These are phyloP conservation scores for Drosophila mettleri DNA, from an alignment of 2,888 invertebrate genomes.

Conservation along the genomic window DNA sequence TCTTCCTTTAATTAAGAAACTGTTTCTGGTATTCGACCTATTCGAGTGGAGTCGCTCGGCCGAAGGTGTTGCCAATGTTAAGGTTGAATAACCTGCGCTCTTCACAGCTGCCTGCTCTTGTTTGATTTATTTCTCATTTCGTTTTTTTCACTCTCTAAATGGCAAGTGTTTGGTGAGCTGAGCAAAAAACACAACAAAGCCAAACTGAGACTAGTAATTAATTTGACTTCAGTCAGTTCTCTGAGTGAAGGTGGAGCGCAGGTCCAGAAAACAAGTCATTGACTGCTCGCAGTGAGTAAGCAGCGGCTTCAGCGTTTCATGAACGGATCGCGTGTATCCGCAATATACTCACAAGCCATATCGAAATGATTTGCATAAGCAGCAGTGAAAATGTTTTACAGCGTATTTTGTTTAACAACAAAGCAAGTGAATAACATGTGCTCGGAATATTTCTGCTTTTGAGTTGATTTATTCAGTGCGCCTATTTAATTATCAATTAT, in stretches of 20 bases:
- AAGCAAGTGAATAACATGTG: background rate
- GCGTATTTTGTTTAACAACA: constrained; percentile 18
- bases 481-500: constrained; percentile 4
- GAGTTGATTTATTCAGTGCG: constrained; percentile 4
- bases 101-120: constrained; percentile 16
- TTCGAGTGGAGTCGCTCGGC: constrained; percentile 24
- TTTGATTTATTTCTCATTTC: constrained; percentile 36
- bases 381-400: constrained; percentile 6
- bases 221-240: constrained; percentile 40
- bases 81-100: constrained; percentile 64
- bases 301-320: constrained; percentile 23
- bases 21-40: constrained; percentile 15
- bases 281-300: constrained; percentile 51
- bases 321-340: constrained; percentile 15
- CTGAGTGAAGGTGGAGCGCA: constrained; percentile 40
- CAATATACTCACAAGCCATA: constrained; percentile 20
- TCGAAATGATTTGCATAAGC: constrained; percentile 35
- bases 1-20: constrained; percentile 39
- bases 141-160: constrained; percentile 34
- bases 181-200: constrained; percentile 17
- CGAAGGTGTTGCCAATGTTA: constrained; percentile 43
- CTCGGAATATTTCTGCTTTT: background rate
- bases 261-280: constrained; percentile 46
- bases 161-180: constrained; percentile 39
- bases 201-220: constrained; percentile 54